Percentiles rank a stretch among this genome's conserved stretches.
Conservation (phyloP, 2,888 invertebrate genomes). For the Heliconius hortense region DNA sequence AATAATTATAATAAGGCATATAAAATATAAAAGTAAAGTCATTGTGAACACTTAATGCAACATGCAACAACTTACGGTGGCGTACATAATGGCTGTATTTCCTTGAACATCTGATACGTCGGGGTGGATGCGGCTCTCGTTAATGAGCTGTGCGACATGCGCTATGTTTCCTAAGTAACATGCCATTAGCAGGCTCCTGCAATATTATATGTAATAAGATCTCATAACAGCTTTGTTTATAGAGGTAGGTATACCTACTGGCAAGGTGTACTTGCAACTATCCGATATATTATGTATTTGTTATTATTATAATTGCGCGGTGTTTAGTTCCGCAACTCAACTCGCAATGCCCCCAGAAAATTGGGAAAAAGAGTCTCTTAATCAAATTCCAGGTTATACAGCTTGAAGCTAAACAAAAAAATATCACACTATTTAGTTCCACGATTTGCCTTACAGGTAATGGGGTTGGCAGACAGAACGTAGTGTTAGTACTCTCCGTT, state of each 20-base stretch:
- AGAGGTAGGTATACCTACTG: neutral
- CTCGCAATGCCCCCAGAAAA: too few relatives aligned
- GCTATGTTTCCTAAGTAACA: constrained; percentile 61
- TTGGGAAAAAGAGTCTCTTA: too few relatives aligned
- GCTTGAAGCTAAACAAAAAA: too few relatives aligned
- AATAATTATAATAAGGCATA: too few relatives aligned
- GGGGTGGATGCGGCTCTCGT: constrained; percentile 66
- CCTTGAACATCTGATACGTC: constrained; percentile 78
- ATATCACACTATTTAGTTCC: too few relatives aligned
- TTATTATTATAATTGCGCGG: neutral
- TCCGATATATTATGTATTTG: neutral
- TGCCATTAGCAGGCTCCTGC: constrained; percentile 65
- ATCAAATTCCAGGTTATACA: too few relatives aligned
- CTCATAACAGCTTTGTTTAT: neutral
- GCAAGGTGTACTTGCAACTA: neutral
- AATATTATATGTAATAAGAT: constrained; percentile 24
- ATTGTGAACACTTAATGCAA: too few relatives aligned
- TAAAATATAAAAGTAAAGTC: too few relatives aligned
- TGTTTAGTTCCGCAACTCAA: too few relatives aligned
- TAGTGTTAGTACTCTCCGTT: too few relatives aligned
- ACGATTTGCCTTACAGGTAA: too few relatives aligned
- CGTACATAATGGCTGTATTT: constrained; percentile 80
- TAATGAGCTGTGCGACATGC: constrained; percentile 62
- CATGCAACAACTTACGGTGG: constrained; percentile 59
- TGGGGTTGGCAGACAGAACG: too few relatives aligned